Evolutionary conservation across 2,113 vertebrate genomes (phyloP).

Genomic region (Anser brachyrhynchus): DNA sequence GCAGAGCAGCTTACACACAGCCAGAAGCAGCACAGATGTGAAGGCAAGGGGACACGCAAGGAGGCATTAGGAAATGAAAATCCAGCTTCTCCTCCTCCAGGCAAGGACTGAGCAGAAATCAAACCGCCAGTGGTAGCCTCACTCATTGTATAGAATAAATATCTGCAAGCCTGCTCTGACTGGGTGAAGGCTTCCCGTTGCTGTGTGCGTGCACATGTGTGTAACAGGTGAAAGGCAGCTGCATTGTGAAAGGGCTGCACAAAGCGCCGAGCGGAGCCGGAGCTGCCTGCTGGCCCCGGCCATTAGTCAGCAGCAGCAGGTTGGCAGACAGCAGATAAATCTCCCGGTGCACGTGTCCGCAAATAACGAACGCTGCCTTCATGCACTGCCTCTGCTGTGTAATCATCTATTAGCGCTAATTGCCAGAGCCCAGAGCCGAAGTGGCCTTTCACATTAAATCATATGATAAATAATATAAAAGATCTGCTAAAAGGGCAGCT

Average conservation of each 20-base stretch:
- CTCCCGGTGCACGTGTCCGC: neutral
- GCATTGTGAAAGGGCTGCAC: neutral
- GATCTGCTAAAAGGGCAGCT: neutral
- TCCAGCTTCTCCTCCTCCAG: neutral
- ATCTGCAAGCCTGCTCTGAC: neutral
- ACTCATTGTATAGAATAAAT: neutral
- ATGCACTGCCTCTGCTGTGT: neutral
- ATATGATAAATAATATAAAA: neutral
- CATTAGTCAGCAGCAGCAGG: neutral
- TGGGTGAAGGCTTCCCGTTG: neutral
- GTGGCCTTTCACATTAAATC: neutral
- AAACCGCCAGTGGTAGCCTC: neutral
- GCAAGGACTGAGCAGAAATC: neutral
- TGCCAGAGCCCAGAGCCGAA: neutral
- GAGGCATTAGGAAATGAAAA: neutral
- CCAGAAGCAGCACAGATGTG: neutral
- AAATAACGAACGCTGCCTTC: neutral
- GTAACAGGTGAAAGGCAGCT: neutral
- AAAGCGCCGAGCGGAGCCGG: neutral
- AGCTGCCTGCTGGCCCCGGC: neutral
- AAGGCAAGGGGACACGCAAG: neutral
- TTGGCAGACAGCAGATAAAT: neutral
- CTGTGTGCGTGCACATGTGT: neutral
- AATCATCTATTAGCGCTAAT: neutral
- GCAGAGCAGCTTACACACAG: fast-evolving